A percentile compares a stretch with the other conserved stretches of the same genome.
phyloP scores from a whole-genome alignment of 2,797 vertebrate genomes.

The Pseudocheirus occidentalis region DNA sequence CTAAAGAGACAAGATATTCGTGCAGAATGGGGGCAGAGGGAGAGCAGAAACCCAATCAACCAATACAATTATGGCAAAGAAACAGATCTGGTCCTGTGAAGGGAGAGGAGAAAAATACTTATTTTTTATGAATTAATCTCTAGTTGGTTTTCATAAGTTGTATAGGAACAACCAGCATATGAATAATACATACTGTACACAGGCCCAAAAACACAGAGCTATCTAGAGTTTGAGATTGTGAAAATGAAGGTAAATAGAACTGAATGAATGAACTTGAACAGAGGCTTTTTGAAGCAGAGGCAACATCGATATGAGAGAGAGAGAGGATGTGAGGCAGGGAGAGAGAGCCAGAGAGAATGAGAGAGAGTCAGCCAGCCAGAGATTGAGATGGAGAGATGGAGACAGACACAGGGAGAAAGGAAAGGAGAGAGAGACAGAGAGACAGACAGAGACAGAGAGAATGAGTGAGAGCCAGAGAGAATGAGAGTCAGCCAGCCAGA shows the following conservation, averaged over 20 bases:
- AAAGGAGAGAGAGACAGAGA: neutral
- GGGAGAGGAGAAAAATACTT: constrained; percentile 49
- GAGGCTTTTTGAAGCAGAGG: constrained; percentile 32
- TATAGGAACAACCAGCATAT: constrained; percentile 72
- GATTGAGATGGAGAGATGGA: neutral
- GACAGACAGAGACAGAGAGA: too few relatives aligned
- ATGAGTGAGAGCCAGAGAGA: neutral
- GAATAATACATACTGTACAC: constrained; percentile 77
- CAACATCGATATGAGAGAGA: constrained; percentile 31
- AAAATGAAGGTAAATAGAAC: constrained; percentile 71
- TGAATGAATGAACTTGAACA: constrained; percentile 55
- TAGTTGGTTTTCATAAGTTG: constrained; percentile 77
- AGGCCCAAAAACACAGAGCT: constrained; percentile 56
- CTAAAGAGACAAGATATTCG: constrained; percentile 83
- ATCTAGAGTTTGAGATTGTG: constrained; percentile 64
- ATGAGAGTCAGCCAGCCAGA: too few relatives aligned
- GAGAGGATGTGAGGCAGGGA: neutral
- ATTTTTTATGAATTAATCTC: constrained; percentile 82
- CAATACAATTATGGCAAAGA: constrained; percentile 71
- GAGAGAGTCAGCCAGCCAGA: neutral
- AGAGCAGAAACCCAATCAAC: constrained; percentile 82
- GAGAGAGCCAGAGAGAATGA: neutral
- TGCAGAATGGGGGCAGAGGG: constrained; percentile 73
- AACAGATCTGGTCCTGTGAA: constrained; percentile 74
- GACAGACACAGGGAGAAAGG: neutral